phyloP scores from a whole-genome alignment of 2,888 invertebrate genomes.

The Selenia dentaria region DNA sequence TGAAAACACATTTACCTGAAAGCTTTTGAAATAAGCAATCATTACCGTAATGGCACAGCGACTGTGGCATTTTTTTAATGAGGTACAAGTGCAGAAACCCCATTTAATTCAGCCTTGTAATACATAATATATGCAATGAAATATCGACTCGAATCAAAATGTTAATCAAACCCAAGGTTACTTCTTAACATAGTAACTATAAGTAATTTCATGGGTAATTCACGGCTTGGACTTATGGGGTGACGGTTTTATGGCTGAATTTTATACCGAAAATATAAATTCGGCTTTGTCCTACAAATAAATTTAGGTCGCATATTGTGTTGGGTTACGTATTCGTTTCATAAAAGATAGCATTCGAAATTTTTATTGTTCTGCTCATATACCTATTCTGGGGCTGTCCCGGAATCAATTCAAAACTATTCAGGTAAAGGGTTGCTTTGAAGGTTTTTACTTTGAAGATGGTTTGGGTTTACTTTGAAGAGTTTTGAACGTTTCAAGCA shows the following conservation, averaged over 20 bases:
- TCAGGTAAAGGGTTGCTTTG: too few species aligned
- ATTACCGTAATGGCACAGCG: conserved; percentile 19
- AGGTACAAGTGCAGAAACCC: conserved; percentile 7
- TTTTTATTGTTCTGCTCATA: too few species aligned
- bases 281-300: neutral
- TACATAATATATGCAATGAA: conserved; percentile 16
- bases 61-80: too few species aligned
- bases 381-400: too few species aligned
- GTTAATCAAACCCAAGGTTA: conserved; percentile 23
- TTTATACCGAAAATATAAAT: neutral
- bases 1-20: conserved; percentile 19
- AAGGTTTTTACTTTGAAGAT: too few species aligned
- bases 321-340: too few species aligned
- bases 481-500: too few species aligned
- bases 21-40: conserved; percentile 17
- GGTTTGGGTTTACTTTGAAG: too few species aligned
- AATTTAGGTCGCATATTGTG: too few species aligned
- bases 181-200: conserved; percentile 11
- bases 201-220: conserved; percentile 1
- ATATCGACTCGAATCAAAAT: conserved; percentile 30
- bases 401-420: too few species aligned
- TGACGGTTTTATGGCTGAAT: neutral
- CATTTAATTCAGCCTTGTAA: conserved; percentile 3
- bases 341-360: too few species aligned
- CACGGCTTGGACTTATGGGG: neutral